These are phyloP conservation scores for Aythya fuligula DNA, from an alignment of 2,797 vertebrate genomes.

Conservation along the genomic window DNA sequence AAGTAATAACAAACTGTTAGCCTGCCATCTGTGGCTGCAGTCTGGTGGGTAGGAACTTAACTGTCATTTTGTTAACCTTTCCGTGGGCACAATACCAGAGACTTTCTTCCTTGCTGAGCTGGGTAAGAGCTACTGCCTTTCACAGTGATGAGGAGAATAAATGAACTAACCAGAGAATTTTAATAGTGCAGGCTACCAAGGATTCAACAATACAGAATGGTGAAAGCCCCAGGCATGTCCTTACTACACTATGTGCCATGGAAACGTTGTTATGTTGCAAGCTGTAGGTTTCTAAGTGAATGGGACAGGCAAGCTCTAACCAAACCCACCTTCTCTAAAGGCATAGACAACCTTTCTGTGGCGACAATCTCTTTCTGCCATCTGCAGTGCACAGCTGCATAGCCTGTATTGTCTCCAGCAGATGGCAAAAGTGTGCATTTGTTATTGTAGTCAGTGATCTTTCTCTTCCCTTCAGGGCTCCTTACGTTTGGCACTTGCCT, in stretches of 20 bases:
- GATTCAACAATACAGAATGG: not conserved
- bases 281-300: not conserved
- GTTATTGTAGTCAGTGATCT: not conserved
- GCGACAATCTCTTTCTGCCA: not conserved
- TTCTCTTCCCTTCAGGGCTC: not conserved
- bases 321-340: not conserved
- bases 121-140: not conserved
- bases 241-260: not conserved
- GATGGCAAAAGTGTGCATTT: conserved; percentile 11
- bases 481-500: not conserved
- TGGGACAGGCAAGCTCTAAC: not conserved
- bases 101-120: not conserved
- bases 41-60: not conserved
- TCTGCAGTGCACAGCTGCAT: not conserved
- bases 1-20: not conserved
- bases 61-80: not conserved
- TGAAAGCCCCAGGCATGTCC: not conserved
- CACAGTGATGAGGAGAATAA: not conserved
- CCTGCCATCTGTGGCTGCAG: not conserved
- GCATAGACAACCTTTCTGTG: not conserved
- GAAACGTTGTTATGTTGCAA: not conserved
- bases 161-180: not conserved
- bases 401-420: not conserved
- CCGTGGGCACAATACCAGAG: not conserved
- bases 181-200: not conserved